A percentile compares a stretch with the other conserved stretches of the same genome.
phyloP scores from a whole-genome alignment of 2,888 invertebrate genomes.

The Drosophila subquinaria region DNA sequence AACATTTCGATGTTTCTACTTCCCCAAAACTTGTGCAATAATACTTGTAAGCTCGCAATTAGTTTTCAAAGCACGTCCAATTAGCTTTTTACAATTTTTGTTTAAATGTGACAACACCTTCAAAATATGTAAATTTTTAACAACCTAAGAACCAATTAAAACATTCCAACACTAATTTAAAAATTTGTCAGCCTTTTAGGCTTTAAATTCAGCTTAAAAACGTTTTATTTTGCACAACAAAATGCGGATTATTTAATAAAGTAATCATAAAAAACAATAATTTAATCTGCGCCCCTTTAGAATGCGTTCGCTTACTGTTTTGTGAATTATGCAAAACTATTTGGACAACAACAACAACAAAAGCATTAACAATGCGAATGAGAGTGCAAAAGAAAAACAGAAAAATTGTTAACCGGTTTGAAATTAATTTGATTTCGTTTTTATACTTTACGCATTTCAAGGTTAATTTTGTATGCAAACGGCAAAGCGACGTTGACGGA shows the following conservation, averaged over 20 bases:
- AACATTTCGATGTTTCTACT: too few species aligned
- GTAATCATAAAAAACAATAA: constrained; percentile 21
- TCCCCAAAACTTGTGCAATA: too few species aligned
- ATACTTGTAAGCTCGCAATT: not conserved
- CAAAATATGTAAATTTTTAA: constrained; percentile 7
- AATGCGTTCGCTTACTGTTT: constrained; percentile 41
- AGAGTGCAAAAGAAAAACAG: constrained; percentile 23
- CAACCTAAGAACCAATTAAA: constrained; percentile 5
- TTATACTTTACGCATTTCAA: constrained; percentile 53
- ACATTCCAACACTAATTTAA: not conserved
- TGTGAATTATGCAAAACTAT: constrained; percentile 55
- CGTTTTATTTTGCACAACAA: constrained; percentile 10
- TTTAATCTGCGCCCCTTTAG: constrained; percentile 16
- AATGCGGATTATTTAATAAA: constrained; percentile 5
- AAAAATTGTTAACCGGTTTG: constrained; percentile 66
- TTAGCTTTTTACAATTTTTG: not conserved
- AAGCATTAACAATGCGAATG: constrained; percentile 22
- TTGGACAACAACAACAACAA: constrained; percentile 23
- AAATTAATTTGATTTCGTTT: constrained; percentile 57
- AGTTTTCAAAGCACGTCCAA: constrained; percentile 6
- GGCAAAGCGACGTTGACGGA: constrained; percentile 42
- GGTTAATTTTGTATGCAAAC: constrained; percentile 64
- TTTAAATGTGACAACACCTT: constrained; percentile 13
- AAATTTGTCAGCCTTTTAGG: constrained; percentile 22
- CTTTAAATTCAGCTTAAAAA: constrained; percentile 2